Evolutionary conservation across 2,113 vertebrate species (phyloP), one percentile per base, ranked within the genome.

Genomic region (Perccottus glenii): DNA sequence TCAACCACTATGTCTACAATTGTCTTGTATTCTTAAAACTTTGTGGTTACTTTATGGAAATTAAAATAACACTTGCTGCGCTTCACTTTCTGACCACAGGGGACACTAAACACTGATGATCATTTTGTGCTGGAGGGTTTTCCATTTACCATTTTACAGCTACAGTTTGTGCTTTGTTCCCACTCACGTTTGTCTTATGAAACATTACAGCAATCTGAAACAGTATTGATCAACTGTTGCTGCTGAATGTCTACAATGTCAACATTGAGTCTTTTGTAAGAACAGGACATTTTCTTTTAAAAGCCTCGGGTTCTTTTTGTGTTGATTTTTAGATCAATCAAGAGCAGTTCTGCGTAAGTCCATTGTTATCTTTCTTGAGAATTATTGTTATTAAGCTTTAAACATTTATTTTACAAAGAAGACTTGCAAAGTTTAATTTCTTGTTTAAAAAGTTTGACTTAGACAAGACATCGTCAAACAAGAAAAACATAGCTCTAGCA

Each of bases 151-250:
- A 9, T 15, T 0, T 52, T 51, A 38, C 8, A 19, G 14, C 14
- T 32, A 58, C 12, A 33, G 38, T 16, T 11, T 9, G 12, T 6
- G 7, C 27, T 49, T 38, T 27, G 6, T 40, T 10, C 1, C 59
- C 0, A 0, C 42, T 3, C 12, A 16, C 3, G 6, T 19, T 32
- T 46, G 12, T 9, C 14, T 27, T 42, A 16, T 36, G 11, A 50
- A 36, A 9, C 45, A 5, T 5, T 14, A 11, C 0, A 38, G 44
- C 27, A 19, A 19, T 44, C 47, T 48, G 5, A 14, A 52, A n/a
- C 15, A 11, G 12, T 49, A 69, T 59, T 43, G 71, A 72, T 62
- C 47, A 15, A 46, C 9, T 1, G 27, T 9, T 8, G 53, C 7
- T 9, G 14, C 12, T 7, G 19, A 45, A 45, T 2, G 51, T 33